A percentile compares a stretch with the other conserved stretches of the same genome.
phyloP scores from a whole-genome alignment of 2,113 vertebrate genomes.

The Laticauda laticaudata region DNA sequence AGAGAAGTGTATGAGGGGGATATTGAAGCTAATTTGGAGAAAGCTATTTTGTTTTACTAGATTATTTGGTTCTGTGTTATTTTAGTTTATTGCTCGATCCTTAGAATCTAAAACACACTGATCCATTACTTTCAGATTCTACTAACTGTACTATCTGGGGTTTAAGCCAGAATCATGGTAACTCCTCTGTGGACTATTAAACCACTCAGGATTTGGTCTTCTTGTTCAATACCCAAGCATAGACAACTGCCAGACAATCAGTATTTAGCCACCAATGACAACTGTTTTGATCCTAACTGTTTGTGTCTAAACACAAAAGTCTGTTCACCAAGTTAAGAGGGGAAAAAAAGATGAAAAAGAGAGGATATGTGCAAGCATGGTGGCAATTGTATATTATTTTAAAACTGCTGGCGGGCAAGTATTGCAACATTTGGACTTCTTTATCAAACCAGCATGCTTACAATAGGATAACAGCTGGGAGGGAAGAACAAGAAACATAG shows the following conservation, averaged over 20 bases:
- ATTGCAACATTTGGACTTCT: not conserved
- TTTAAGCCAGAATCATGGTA: not conserved
- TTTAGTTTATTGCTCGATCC: not conserved
- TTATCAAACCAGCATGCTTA: not conserved
- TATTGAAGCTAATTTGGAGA: conserved; percentile 23
- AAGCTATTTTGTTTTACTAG: conserved; percentile 30
- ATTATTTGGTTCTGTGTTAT: not conserved
- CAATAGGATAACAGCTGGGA: not conserved
- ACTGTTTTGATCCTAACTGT: not conserved
- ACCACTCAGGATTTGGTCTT: not conserved
- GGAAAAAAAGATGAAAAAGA: not conserved
- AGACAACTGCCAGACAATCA: not conserved
- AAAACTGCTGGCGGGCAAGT: not conserved
- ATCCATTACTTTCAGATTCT: not conserved
- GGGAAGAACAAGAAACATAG: not conserved
- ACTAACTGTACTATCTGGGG: not conserved
- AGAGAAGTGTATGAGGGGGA: conserved; percentile 25
- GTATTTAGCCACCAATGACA: not conserved
- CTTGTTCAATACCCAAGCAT: not conserved
- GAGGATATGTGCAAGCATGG: not conserved
- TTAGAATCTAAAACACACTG: not conserved
- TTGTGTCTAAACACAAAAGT: not conserved
- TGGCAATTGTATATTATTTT: not conserved
- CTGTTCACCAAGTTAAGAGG: not conserved
- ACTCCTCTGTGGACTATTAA: not conserved